phyloP scores from a whole-genome alignment of 2,797 vertebrate species.

The Cirrhinus molitorella region DNA sequence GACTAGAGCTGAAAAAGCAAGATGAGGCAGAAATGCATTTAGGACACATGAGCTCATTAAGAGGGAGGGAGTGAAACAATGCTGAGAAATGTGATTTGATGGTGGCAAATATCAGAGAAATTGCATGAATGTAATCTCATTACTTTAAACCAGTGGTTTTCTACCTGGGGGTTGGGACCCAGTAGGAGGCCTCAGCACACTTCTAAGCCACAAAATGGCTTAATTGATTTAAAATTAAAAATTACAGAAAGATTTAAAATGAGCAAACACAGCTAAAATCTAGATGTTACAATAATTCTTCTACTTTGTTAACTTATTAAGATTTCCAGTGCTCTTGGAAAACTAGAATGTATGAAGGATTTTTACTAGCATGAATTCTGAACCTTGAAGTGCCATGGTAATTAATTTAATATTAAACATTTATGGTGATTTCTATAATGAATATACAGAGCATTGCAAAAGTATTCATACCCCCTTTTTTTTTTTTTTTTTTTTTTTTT shows the following conservation, averaged over 20 bases:
- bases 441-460: too few relatives aligned
- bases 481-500: too few relatives aligned
- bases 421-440: too few relatives aligned
- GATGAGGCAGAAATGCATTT: constrained; percentile 20
- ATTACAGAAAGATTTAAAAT: background rate
- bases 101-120: constrained; percentile 10
- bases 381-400: too few relatives aligned
- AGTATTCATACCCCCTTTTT: too few relatives aligned
- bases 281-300: background rate
- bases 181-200: background rate
- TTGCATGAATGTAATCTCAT: background rate
- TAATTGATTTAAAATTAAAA: background rate
- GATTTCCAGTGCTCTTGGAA: too few relatives aligned
- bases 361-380: background rate
- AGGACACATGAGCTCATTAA: constrained; percentile 14
- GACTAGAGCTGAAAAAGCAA: constrained; percentile 9
- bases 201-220: background rate
- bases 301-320: too few relatives aligned
- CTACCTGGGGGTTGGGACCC: background rate
- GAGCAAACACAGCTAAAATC: background rate
- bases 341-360: background rate
- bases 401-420: too few relatives aligned
- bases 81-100: constrained; percentile 13
- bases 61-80: background rate
- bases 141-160: constrained; percentile 4